These are phyloP conservation scores for Drosophila sulfurigaster DNA, from an alignment of 1,140 invertebrate species.

Conservation along the genomic window DNA sequence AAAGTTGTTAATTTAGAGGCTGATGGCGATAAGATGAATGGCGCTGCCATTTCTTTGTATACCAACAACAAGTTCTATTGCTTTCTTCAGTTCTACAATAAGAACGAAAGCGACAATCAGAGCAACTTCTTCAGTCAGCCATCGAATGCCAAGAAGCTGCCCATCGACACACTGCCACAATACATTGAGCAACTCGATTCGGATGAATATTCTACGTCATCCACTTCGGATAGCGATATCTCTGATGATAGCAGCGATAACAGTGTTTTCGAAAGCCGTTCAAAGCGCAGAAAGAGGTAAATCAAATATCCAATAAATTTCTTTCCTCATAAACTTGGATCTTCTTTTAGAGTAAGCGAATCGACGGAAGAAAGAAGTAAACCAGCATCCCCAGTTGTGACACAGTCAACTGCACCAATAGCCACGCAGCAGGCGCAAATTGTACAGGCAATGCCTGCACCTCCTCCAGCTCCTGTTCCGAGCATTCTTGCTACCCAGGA, in stretches of 20 bases:
- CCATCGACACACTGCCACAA: slow-evolving; percentile 20
- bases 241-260: slow-evolving; percentile 6
- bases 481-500: background rate
- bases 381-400: background rate
- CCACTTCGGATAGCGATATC: slow-evolving; percentile 2
- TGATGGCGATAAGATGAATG: slow-evolving; percentile 15
- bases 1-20: slow-evolving; percentile 18
- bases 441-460: background rate
- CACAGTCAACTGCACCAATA: background rate
- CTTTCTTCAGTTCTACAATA: slow-evolving; percentile 42
- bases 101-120: slow-evolving; percentile 32
- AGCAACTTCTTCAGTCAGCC: slow-evolving; percentile 30
- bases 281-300: slow-evolving; percentile 22
- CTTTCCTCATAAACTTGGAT: background rate
- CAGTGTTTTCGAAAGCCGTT: background rate
- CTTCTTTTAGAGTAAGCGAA: background rate
- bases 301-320: background rate
- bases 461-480: background rate
- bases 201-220: slow-evolving; percentile 15
- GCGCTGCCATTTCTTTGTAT: slow-evolving; percentile 41
- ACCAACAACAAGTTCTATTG: slow-evolving; percentile 24
- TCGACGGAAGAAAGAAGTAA: background rate
- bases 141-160: slow-evolving; percentile 3
- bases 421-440: background rate
- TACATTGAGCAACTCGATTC: slow-evolving; percentile 25